Base-by-base conservation (phyloP, 1,140 invertebrate species). In the Apis cerana region DNA sequence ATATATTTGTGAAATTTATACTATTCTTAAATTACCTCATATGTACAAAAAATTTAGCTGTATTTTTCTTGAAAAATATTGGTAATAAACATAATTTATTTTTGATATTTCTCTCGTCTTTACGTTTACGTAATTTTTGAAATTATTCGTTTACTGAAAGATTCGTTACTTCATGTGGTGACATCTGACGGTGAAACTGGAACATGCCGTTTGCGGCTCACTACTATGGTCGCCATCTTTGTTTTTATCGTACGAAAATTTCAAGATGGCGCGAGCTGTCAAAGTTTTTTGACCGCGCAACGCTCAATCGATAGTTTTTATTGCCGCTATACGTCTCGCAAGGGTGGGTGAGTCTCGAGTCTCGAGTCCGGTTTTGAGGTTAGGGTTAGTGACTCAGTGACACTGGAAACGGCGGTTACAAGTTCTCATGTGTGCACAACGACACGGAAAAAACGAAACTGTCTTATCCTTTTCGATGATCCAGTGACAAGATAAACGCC, bases 301-400 rank as follows among this genome's bases (percentile, higher is more conserved):
- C 58, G 75, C 76, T 81, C 65, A 89, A 91, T 91, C 90, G 90
- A 91, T 91, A 90, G 89, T 90, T 89, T 90, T 91, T 89, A 90
- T 88, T 69, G 75, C 82, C 68, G 64, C 52, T 80, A 82, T 79
- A 75, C 78, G 21, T 56, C 64, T 80, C 67, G 81, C 76, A 81
- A 76, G 56, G 61, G 65, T 71, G 76, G 82, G 71, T 71, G 80
- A 80, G 72, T 23, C 70, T 74, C n/a, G 80, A 77, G 72, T 23
- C 70, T 74, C n/a, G 56, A 27, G 70, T 72, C 75, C 67, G 74
- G 64, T 80, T 91, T 91, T 88, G 85, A 91, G 90, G 90, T 91
- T 91, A 91, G 86, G 89, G 86, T 91, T 90, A 89, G 90, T 91
- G 86, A 86, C 84, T 90, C 86, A 71, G 80, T 88, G 88, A 89